Percentiles rank a stretch among this genome's conserved stretches.
Conservation (phyloP, 92 coral and sea anemone genomes). For the Ricordea florida region DNA sequence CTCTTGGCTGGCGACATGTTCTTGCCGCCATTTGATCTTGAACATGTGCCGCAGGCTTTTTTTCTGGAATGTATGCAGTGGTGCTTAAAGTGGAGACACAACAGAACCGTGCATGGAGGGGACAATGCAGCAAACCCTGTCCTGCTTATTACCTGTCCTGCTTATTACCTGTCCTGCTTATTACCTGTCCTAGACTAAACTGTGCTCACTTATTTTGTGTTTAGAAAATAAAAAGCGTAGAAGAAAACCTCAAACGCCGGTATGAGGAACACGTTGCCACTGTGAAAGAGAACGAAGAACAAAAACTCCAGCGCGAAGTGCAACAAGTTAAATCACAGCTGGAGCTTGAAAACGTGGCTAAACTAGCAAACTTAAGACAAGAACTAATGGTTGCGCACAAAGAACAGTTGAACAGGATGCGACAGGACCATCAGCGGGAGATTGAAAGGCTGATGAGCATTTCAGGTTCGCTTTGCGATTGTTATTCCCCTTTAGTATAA, state of each 20-base stretch:
- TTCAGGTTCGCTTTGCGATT: conserved; percentile 36
- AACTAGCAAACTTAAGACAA: conserved; percentile 54
- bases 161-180: too few species aligned
- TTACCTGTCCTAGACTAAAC: too few species aligned
- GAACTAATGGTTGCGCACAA: conserved; percentile 65
- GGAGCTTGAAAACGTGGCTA: conserved; percentile 61
- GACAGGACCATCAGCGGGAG: conserved; percentile 86
- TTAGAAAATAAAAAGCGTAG: conserved; percentile 66
- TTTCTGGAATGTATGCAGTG: too few species aligned
- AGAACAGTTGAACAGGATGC: conserved; percentile 71
- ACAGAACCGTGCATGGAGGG: too few species aligned
- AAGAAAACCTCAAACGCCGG: conserved; percentile 82
- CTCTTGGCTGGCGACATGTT: too few species aligned
- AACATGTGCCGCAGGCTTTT: too few species aligned
- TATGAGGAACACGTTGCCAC: conserved; percentile 61
- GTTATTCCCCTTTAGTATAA: background rate
- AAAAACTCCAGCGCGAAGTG: conserved; percentile 51
- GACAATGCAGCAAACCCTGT: too few species aligned
- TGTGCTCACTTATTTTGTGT: background rate
- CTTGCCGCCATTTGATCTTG: too few species aligned
- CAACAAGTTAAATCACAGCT: conserved; percentile 35
- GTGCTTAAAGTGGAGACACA: too few species aligned
- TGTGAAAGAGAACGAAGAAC: conserved; percentile 68
- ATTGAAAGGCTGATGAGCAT: conserved; percentile 64
- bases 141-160: too few species aligned